A percentile compares a stretch with the other conserved stretches of the same genome.
Evolutionary conservation across 2,113 vertebrate genomes (phyloP).

Genomic region (Phocoena sinus): DNA sequence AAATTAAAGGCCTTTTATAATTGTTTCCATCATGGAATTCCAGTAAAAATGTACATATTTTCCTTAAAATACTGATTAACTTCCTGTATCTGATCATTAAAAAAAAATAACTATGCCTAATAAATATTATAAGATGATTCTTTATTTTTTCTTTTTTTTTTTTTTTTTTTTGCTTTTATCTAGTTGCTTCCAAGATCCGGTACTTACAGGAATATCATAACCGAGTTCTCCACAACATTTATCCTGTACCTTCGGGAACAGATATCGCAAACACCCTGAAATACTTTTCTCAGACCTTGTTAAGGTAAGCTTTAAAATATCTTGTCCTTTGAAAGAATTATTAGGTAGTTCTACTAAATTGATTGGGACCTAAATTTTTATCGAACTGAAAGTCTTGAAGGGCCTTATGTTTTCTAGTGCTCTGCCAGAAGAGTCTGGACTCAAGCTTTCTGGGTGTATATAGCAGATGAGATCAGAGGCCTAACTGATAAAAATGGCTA

Average conservation of each 20-base stretch:
- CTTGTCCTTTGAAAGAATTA: constrained; percentile 72
- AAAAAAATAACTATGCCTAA: neutral
- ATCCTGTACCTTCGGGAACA: constrained; percentile 99
- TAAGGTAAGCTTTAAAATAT: constrained; percentile 94
- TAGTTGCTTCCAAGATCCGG: constrained; percentile 99
- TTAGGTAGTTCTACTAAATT: constrained; percentile 65
- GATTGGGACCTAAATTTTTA: constrained; percentile 61
- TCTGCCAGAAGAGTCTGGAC: constrained; percentile 78
- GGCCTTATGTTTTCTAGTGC: constrained; percentile 65
- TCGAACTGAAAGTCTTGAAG: constrained; percentile 46
- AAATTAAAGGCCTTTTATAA: constrained; percentile 31
- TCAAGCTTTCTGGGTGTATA: constrained; percentile 50
- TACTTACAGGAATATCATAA: constrained; percentile 99
- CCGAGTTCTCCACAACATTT: constrained; percentile 98
- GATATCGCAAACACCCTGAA: constrained; percentile 99
- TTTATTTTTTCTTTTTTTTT: constrained; percentile 69
- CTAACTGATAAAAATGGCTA: constrained; percentile 50
- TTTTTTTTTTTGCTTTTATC: constrained; percentile 84
- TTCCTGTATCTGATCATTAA: neutral
- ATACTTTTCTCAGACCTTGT: constrained; percentile 99
- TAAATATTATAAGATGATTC: constrained; percentile 73
- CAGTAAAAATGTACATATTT: constrained; percentile 37
- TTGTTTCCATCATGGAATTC: constrained; percentile 39
- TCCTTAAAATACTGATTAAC: constrained; percentile 36
- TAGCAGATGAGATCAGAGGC: constrained; percentile 17